A percentile compares a stretch with the other conserved stretches of the same genome.
These are phyloP conservation scores for Glyptemys insculpta DNA, from an alignment of 2,797 vertebrate species.

Conservation along the genomic window DNA sequence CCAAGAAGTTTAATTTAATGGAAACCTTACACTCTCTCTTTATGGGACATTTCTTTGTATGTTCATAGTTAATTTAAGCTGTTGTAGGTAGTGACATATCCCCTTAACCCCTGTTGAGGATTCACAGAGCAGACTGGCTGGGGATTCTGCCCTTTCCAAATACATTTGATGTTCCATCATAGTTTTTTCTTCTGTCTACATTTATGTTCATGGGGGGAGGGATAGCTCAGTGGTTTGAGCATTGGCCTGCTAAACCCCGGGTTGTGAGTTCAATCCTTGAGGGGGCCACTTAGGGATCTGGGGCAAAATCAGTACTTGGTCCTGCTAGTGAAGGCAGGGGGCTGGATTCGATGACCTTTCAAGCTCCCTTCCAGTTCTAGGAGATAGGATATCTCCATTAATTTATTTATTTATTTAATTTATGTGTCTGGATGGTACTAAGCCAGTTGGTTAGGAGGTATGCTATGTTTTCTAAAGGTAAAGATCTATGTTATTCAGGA, in stretches of 20 bases:
- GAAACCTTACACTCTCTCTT: slow-evolving; percentile 63
- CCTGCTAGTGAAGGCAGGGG: no score
- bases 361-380: no score
- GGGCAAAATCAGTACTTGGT: no score
- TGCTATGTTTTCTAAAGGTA: slow-evolving; percentile 74
- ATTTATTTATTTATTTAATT: no score
- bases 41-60: slow-evolving; percentile 61
- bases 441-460: slow-evolving; percentile 73
- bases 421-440: slow-evolving; percentile 63
- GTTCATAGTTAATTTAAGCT: slow-evolving; percentile 64
- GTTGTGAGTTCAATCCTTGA: no score
- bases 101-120: slow-evolving; percentile 55
- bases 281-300: no score
- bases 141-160: slow-evolving; percentile 67
- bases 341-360: no score
- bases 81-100: slow-evolving; percentile 50
- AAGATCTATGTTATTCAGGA: slow-evolving; percentile 70
- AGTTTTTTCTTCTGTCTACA: slow-evolving; percentile 33
- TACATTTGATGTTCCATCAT: slow-evolving; percentile 50
- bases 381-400: no score
- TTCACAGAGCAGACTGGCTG: slow-evolving; percentile 40
- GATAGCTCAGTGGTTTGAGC: no score
- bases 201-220: slow-evolving; percentile 23
- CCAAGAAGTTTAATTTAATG: slow-evolving; percentile 60
- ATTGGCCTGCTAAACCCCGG: no score